Conservation (phyloP, 2,888 invertebrate genomes). For the Eumacrocentrus americanus region DNA sequence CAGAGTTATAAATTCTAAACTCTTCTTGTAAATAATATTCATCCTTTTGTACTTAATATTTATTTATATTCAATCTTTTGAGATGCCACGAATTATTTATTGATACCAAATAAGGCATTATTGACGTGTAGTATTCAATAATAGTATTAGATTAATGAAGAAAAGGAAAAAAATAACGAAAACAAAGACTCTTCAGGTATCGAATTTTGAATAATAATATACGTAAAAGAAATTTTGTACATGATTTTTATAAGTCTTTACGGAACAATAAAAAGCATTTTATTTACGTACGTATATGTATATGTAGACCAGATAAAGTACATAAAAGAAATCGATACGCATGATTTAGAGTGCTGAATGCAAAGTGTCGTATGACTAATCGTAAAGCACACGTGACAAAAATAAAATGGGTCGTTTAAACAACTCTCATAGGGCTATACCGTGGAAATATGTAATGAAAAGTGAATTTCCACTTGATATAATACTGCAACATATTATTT, state of each 20-base stretch:
- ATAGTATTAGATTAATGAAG: not conserved
- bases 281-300: not conserved
- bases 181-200: not conserved
- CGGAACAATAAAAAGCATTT: not conserved
- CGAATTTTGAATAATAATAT: not conserved
- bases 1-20: constrained; percentile 46
- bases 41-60: constrained; percentile 32
- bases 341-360: constrained; percentile 11
- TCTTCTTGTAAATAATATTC: not conserved
- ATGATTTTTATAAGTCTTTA: constrained; percentile 14
- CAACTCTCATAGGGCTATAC: not conserved
- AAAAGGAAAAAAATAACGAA: not conserved
- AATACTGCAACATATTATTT: no score
- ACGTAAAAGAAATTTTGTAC: constrained; percentile 8
- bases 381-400: no score
- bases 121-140: not conserved
- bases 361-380: constrained; percentile 9
- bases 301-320: not conserved
- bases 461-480: not conserved
- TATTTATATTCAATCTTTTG: constrained; percentile 29
- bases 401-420: constrained; percentile 14
- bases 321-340: constrained; percentile 4
- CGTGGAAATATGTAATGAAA: not conserved
- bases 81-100: constrained; percentile 34
- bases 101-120: constrained; percentile 5